Evolutionary conservation across 2,113 vertebrate species (phyloP).

Genomic region (Rutilus rutilus): DNA sequence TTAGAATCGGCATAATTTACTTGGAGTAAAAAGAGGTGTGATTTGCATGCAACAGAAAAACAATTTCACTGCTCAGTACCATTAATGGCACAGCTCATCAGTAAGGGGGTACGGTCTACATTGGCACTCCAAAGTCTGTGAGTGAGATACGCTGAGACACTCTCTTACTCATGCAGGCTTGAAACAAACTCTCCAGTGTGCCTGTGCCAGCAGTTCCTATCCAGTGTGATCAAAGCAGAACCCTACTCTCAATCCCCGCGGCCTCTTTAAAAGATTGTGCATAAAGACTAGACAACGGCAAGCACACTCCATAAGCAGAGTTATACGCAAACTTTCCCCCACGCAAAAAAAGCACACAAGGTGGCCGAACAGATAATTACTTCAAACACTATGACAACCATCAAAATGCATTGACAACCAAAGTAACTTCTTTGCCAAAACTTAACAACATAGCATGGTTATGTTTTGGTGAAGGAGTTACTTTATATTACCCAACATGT

Average conservation of each 20-base stretch:
- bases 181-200: conserved; percentile 15
- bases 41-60: conserved; percentile 9
- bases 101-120: neutral
- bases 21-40: conserved; percentile 23
- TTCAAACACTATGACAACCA: neutral
- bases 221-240: conserved; percentile 55
- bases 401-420: neutral
- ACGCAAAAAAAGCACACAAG: conserved; percentile 16
- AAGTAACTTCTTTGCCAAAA: neutral
- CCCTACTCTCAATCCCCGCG: conserved; percentile 40
- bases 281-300: neutral
- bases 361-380: neutral
- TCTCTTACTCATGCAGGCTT: conserved; percentile 19
- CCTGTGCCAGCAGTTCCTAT: conserved; percentile 36
- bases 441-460: neutral
- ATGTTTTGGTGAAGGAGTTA: no score
- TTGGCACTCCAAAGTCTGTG: conserved; percentile 14
- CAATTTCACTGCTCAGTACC: neutral
- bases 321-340: neutral
- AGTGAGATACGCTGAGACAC: conserved; percentile 16
- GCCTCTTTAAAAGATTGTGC: conserved; percentile 43
- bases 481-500: neutral
- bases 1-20: conserved; percentile 25
- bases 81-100: conserved; percentile 19
- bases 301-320: neutral